These are phyloP conservation scores for Maniola jurtina DNA, from an alignment of 1,140 invertebrate species.

Conservation along the genomic window DNA sequence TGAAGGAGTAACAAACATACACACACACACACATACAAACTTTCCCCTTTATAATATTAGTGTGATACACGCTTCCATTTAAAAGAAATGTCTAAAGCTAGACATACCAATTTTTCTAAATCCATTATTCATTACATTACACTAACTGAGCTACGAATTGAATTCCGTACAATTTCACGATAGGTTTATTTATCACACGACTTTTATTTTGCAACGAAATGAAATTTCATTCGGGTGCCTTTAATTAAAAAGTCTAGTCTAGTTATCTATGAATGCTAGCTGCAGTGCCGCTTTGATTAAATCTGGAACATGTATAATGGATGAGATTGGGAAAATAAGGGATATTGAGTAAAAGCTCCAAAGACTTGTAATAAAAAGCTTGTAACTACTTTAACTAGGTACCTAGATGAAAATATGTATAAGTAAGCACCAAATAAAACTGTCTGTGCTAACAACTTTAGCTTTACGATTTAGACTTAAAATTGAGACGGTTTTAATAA, in stretches of 20 bases:
- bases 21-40: too few species aligned
- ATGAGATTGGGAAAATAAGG: not conserved
- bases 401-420: too few species aligned
- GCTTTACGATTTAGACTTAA: too few species aligned
- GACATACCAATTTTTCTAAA: not conserved
- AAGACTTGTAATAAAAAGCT: not conserved
- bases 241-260: not conserved
- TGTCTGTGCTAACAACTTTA: too few species aligned
- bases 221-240: not conserved
- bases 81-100: too few species aligned
- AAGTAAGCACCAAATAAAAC: too few species aligned
- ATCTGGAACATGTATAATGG: constrained; percentile 10
- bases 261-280: not conserved
- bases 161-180: constrained; percentile 10
- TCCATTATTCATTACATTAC: constrained; percentile 10
- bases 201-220: constrained; percentile 9
- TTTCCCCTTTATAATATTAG: too few species aligned
- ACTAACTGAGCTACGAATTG: not conserved
- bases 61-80: too few species aligned
- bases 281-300: not conserved
- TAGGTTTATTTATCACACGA: not conserved
- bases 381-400: too few species aligned
- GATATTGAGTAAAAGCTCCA: constrained; percentile 5
- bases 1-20: too few species aligned
- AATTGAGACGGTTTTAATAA: too few species aligned